These are phyloP conservation scores for Drosophila virilis DNA, from an alignment of 1,140 invertebrate genomes.

Conservation along the genomic window DNA sequence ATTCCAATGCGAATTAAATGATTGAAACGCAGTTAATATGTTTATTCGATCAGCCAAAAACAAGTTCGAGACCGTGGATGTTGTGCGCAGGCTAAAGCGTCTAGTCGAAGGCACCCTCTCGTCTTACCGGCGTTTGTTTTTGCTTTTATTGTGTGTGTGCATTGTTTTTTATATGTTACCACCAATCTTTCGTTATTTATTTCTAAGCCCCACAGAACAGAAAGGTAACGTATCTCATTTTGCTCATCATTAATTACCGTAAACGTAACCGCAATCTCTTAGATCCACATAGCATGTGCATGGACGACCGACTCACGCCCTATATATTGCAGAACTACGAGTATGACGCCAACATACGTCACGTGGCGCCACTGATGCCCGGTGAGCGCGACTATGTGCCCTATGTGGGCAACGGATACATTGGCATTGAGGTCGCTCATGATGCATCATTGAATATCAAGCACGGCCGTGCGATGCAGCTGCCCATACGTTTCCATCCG, in stretches of 20 bases:
- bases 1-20: constrained; percentile 53
- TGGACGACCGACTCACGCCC: constrained; percentile 87
- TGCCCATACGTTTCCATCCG: constrained; percentile 90
- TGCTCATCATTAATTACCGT: no score
- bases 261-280: background rate
- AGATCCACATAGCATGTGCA: constrained; percentile 88
- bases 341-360: constrained; percentile 89
- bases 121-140: constrained; percentile 88
- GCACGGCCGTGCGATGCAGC: constrained; percentile 88
- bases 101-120: constrained; percentile 87
- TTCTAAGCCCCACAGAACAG: constrained; percentile 83
- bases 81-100: constrained; percentile 86
- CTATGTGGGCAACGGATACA: constrained; percentile 92
- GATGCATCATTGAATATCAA: constrained; percentile 89
- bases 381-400: constrained; percentile 88
- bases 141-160: constrained; percentile 87
- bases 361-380: constrained; percentile 84
- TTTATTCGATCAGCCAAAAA: constrained; percentile 83
- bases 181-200: constrained; percentile 87
- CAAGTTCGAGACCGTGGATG: constrained; percentile 84
- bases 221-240: constrained; percentile 76
- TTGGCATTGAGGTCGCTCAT: constrained; percentile 88
- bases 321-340: constrained; percentile 86
- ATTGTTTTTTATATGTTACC: constrained; percentile 88
- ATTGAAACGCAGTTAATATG: constrained; percentile 49